Percentiles rank a stretch among this genome's conserved stretches.
Conservation (phyloP, 2,113 vertebrate species). For the Nesogale talazaci region DNA sequence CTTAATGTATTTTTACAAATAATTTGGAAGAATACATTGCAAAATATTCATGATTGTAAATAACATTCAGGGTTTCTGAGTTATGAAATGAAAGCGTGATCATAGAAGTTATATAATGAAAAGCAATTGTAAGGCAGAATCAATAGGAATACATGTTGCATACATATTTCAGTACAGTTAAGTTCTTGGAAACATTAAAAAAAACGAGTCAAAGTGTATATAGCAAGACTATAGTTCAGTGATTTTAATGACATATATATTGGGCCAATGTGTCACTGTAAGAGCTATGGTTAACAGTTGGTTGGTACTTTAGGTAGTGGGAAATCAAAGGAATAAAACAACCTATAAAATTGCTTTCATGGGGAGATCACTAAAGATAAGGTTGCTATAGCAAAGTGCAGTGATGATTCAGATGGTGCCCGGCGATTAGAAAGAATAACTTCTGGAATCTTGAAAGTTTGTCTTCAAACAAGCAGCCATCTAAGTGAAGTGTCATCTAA, state of each 20-base stretch:
- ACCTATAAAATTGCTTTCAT: background rate
- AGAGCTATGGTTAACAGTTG: background rate
- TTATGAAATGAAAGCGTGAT: background rate
- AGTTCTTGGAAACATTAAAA: constrained; percentile 7
- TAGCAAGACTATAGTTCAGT: background rate
- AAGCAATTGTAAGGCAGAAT: background rate
- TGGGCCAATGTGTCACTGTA: background rate
- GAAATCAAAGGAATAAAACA: background rate
- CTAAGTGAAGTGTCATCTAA: too few species aligned
- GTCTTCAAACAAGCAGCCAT: too few species aligned
- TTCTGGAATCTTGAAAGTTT: too few species aligned
- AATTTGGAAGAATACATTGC: background rate
- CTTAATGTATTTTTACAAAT: background rate
- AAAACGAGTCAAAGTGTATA: background rate
- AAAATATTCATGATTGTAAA: background rate
- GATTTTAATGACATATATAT: background rate
- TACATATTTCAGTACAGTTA: background rate
- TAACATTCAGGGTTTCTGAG: background rate
- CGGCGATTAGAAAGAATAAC: too few species aligned
- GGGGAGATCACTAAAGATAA: too few species aligned
- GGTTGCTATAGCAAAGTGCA: too few species aligned
- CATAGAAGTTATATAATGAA: background rate
- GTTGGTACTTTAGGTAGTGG: background rate
- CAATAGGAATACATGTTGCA: background rate
- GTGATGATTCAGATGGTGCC: too few species aligned